Evolutionary conservation across 1,140 invertebrate species (phyloP), one percentile per base, ranked within the genome.

Genomic region (Cephus cinctus): DNA sequence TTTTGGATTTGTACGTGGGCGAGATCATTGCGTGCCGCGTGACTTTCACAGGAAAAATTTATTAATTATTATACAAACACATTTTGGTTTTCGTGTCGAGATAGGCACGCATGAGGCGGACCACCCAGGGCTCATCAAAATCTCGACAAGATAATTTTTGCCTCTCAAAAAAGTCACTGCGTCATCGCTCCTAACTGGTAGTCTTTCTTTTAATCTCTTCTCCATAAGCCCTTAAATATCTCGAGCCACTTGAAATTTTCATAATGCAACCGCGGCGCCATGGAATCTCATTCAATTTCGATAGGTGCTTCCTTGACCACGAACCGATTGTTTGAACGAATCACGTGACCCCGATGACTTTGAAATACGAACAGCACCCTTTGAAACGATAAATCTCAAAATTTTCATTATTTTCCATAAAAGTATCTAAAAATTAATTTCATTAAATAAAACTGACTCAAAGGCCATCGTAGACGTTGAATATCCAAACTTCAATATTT

Each of bases 121-220:
- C 72, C 73, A 76, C 73, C 73, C 69, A 71, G 40, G 59, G 63
- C 56, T 60, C 59, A 46, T 70, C 56, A 59, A 59, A 62, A 54
- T 43, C 56, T 47, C 56, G 70, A 73, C 71, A 73, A 56, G 63
- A 74, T 74, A 74, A 74, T 74, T 74, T 52, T 47, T 66, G 61
- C 51, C 69, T 71, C 69, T 73, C 61, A 60, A 69, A 66, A 72
- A 74, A 74, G 64, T 65, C 55, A 70, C 61, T 59, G 34, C 71
- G 74, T 76, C 72, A 76, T 76, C 67, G 70, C 61, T 67, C 59
- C 65, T 76, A 76, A 76, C 74, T 75, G 69, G 67, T 72, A 66
- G 66, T 74, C 72, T 71, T 72, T 72, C 66, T 72, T 67, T 69
- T 75, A 73, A 75, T 72, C 64, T 65, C 57, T 38, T 55, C 61